Conservation (phyloP, 1,140 invertebrate species). For the Daktulosphaira vitifoliae region DNA sequence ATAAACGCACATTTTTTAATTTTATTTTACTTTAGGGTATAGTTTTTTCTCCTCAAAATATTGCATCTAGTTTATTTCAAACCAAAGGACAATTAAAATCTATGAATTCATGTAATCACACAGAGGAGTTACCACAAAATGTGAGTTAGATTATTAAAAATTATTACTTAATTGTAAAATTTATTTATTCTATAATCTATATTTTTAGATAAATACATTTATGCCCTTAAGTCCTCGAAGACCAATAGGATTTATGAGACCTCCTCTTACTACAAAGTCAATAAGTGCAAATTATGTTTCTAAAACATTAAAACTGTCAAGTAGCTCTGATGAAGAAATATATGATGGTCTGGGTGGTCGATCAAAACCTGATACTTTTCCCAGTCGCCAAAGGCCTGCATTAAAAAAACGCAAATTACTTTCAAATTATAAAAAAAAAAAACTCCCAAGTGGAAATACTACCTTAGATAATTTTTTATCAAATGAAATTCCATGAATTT, state of each 20-base stretch:
- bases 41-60: slow-evolving; percentile 7
- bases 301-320: not conserved
- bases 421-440: slow-evolving; percentile 26
- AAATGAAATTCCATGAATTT: slow-evolving; percentile 12
- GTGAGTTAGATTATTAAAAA: not conserved
- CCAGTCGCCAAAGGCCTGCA: not conserved
- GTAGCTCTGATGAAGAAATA: slow-evolving; percentile 29
- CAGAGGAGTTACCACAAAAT: slow-evolving; percentile 12
- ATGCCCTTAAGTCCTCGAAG: slow-evolving; percentile 20
- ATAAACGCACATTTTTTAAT: too few relatives aligned
- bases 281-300: slow-evolving; percentile 20
- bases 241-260: slow-evolving; percentile 20
- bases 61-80: not conserved
- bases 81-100: slow-evolving; percentile 17
- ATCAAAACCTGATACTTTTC: slow-evolving; percentile 22
- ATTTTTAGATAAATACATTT: slow-evolving; percentile 11
- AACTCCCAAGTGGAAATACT: slow-evolving; percentile 9
- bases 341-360: slow-evolving; percentile 25
- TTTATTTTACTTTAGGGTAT: not conserved
- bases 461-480: slow-evolving; percentile 25
- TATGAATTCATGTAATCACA: not conserved
- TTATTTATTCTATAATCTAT: not conserved
- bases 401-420: slow-evolving; percentile 20
- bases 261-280: slow-evolving; percentile 19
- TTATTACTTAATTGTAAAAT: not conserved